Evolutionary conservation across 2,888 invertebrate genomes (phyloP).

Genomic region (Torymus texanus): DNA sequence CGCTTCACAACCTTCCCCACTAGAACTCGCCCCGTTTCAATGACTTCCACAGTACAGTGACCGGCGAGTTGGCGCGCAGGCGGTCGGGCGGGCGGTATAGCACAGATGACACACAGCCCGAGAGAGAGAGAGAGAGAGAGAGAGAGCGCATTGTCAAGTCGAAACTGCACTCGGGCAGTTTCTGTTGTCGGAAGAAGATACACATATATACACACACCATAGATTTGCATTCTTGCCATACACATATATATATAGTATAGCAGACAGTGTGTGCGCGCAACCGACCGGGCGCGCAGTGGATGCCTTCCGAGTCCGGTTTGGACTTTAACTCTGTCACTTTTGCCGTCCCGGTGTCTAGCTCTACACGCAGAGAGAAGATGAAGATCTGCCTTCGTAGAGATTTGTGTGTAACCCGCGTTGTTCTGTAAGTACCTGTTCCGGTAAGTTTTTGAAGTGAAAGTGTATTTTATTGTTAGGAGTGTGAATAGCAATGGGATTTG

Average conservation of each 20-base stretch:
- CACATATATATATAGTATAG: no score
- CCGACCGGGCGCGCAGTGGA: neutral
- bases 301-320: neutral
- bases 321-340: neutral
- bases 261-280: no score
- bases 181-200: constrained; percentile 10
- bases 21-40: constrained; percentile 11
- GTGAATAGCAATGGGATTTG: no score
- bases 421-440: no score
- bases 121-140: constrained; percentile 7
- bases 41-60: constrained; percentile 32
- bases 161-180: constrained; percentile 47
- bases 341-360: no score
- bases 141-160: constrained; percentile 22
- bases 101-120: neutral
- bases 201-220: constrained; percentile 11
- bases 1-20: constrained; percentile 9
- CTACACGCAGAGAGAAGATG: no score
- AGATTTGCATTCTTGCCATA: neutral
- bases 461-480: no score
- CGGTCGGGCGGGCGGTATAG: neutral
- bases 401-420: no score
- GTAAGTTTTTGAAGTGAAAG: no score
- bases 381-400: no score
- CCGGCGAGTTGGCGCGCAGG: constrained; percentile 22